Base-by-base conservation (phyloP, 2,797 vertebrate genomes). In the Telmatherina bonti region DNA sequence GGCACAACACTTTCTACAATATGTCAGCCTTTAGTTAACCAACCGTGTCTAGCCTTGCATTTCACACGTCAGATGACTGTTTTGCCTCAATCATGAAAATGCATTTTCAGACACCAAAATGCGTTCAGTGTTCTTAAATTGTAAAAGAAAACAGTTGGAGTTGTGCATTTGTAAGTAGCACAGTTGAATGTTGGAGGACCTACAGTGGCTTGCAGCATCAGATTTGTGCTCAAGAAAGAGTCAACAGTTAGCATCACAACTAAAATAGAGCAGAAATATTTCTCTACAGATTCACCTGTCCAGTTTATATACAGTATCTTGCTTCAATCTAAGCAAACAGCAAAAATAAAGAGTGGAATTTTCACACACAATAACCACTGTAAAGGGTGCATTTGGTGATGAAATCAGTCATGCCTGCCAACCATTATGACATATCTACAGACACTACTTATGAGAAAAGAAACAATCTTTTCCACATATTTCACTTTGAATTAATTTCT, bases 401-500 rank as follows among this genome's bases (percentile, higher is more conserved):
- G 35, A 59, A 82, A 47, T 72, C 76, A 74, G 69, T 67, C 76
- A 62, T 66, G 65, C 75, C 72, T 76, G 54, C 70, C 62, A 45
- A 61, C 52, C 53, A 65, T 86, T 67, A 70, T 81, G 57, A 82
- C 58, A 85, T 63, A 79, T 45, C 70, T 11, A 82, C 45, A 61
- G 38, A 62, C 68, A 43, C 56, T 4, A n/a, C 65, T 84, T 70
- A 47, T 41, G 66, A 74, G 49, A 69, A 53, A 62, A 90, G 81
- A 45, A 86, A 82, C 81, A 89, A 79, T 81, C 69, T 83, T 85
- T 73, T 82, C 76, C 71, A 77, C 63, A 78, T 66, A 88, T 92
- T 93, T 92, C 80, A 85, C 84, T 91, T 94, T 89, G 88, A 88
- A 93, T 94, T 92, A 90, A 93, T 95, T 94, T 89, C 70, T 88